A percentile compares a stretch with the other conserved stretches of the same genome.
Evolutionary conservation across 1,140 invertebrate species (phyloP).

Genomic region (Bombyx mori): ASM3026992v2 NC_085117.1:11071001-11071500

Average conservation of each 20-base stretch:
- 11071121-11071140: conserved; percentile 55
- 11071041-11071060: conserved; percentile 42
- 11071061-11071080: conserved; percentile 42
- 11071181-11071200: conserved; percentile 65
- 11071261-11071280: conserved; percentile 23
- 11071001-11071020: conserved; percentile 66
- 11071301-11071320: conserved; percentile 39
- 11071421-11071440: conserved; percentile 45
- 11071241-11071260: conserved; percentile 32
- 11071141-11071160: conserved; percentile 52
- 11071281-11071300: conserved; percentile 28
- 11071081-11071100: conserved; percentile 54
- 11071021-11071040: conserved; percentile 57
- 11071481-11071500: conserved; percentile 14
- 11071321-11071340: conserved; percentile 64
- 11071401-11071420: conserved; percentile 37
- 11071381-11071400: conserved; percentile 28
- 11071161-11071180: conserved; percentile 62
- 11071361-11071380: conserved; percentile 28
- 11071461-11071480: conserved; percentile 8
- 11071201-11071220: conserved; percentile 66
- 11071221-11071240: conserved; percentile 58
- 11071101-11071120: conserved; percentile 55
- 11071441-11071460: conserved; percentile 34
- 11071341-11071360: conserved; percentile 56